phyloP scores from a whole-genome alignment of 2,888 invertebrate genomes.

The Metacarcinus magister region DNA sequence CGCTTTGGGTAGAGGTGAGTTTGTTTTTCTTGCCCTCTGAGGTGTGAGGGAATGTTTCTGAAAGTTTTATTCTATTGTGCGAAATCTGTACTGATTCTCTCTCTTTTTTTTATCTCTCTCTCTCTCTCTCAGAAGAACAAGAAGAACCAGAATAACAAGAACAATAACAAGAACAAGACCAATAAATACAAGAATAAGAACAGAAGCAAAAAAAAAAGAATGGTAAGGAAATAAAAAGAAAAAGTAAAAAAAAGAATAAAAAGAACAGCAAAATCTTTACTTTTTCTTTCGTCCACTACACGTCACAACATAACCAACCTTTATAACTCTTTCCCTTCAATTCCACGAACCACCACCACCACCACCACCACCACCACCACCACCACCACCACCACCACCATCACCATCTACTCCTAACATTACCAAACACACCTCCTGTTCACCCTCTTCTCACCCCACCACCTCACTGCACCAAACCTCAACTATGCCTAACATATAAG shows the following conservation, averaged over 20 bases:
- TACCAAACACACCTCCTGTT: neutral
- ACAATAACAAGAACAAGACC: too few species aligned
- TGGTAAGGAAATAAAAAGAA: too few species aligned
- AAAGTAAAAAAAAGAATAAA: too few species aligned
- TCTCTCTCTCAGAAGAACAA: neutral
- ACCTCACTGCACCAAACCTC: neutral
- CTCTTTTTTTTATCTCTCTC: neutral
- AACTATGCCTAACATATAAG: neutral
- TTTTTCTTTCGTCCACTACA: too few species aligned
- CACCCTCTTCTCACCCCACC: neutral
- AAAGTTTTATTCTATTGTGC: neutral
- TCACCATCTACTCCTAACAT: neutral
- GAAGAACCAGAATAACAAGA: neutral
- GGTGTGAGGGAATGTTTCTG: neutral
- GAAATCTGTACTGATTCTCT: neutral
- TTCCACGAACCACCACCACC: neutral
- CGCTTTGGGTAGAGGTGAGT: neutral
- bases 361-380: neutral
- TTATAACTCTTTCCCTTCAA: too few species aligned
- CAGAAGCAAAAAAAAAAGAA: too few species aligned
- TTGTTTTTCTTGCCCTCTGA: neutral
- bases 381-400: neutral
- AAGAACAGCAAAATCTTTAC: too few species aligned
- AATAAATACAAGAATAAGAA: too few species aligned
- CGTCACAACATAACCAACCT: too few species aligned